Base-by-base conservation (phyloP, 2,113 vertebrate species). In the Haemorhous mexicanus region DNA sequence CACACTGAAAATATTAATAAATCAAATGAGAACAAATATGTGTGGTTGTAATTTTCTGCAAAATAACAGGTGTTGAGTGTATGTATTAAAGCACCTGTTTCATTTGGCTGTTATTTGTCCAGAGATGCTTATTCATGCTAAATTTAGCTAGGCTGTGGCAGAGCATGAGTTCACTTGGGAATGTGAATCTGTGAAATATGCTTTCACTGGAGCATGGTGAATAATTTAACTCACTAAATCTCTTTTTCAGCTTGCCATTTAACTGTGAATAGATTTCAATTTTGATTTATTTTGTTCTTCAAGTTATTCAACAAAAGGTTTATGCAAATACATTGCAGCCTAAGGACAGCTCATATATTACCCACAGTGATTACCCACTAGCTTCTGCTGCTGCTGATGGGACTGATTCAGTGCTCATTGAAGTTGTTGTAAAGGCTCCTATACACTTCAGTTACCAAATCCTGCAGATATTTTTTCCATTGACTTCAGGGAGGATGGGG, bases 271-370 rank as follows among this genome's bases (percentile, higher is more conserved):
- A 94, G 91, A 94, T 96, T 95, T 94, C 94, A 87, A 43, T 96
- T 97, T 97, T 97, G 92, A 95, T 97, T 96, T 93, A 97, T 96
- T 94, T 93, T 93, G 72, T 93, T 96, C 83, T 93, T 93, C 86
- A 90, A 94, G 83, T 96, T 92, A 96, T 90, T 94, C 92, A 93
- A 92, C 94, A 93, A 94, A 95, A 90, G 86, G 67, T 83, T 96
- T 94, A 96, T 97, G 95, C 94, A 96, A 97, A 97, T 96, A 70
- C 61, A 63, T 86, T 90, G 78, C 83, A 92, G 93, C 88, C 90
- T 86, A 70, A 95, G 76, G 95, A 88, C 78, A 92, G 67, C 69
- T 94, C 64, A 33, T 86, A 43, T 63, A 86, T 94, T 93, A 62
- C 81, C 86, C 47, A 46, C 55, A 58, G 87, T 52, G 76, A 70